Conservation (phyloP, 2,113 vertebrate genomes). For the Corvus moneduloides region DNA sequence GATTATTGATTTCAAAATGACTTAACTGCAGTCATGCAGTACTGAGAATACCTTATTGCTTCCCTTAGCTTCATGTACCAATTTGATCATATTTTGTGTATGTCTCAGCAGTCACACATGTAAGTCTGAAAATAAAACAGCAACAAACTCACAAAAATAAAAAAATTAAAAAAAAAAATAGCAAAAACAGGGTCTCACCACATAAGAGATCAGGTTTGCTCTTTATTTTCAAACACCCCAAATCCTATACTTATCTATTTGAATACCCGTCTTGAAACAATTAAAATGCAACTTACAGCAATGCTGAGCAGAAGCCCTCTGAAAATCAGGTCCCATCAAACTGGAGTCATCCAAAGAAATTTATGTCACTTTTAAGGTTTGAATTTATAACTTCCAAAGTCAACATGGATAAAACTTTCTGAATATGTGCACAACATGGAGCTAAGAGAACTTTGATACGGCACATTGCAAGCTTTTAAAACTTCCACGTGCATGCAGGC, state of each 20-base stretch:
- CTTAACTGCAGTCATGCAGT: slow-evolving; percentile 57
- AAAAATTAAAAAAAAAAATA: not conserved
- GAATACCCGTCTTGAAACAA: not conserved
- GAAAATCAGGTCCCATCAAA: not conserved
- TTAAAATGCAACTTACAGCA: not conserved
- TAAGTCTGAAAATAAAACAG: slow-evolving; percentile 35
- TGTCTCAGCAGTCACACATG: not conserved
- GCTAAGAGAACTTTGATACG: not conserved
- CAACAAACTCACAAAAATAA: not conserved
- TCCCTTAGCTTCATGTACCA: slow-evolving; percentile 32
- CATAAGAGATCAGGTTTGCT: not conserved
- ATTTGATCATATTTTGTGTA: slow-evolving; percentile 43
- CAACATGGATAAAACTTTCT: not conserved
- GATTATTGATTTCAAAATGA: slow-evolving; percentile 66
- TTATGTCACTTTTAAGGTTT: not conserved
- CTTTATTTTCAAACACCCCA: not conserved
- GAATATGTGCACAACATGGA: not conserved
- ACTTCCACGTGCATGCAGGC: not conserved
- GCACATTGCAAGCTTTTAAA: not conserved
- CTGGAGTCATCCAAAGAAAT: not conserved
- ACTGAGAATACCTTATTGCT: slow-evolving; percentile 41
- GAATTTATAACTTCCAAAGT: not conserved
- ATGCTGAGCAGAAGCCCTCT: not conserved
- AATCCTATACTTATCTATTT: not conserved
- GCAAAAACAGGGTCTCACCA: not conserved